Percentiles rank a stretch among this genome's conserved stretches.
These are phyloP conservation scores for Hedya salicella DNA, from an alignment of 2,888 invertebrate species.

Conservation along the genomic window DNA sequence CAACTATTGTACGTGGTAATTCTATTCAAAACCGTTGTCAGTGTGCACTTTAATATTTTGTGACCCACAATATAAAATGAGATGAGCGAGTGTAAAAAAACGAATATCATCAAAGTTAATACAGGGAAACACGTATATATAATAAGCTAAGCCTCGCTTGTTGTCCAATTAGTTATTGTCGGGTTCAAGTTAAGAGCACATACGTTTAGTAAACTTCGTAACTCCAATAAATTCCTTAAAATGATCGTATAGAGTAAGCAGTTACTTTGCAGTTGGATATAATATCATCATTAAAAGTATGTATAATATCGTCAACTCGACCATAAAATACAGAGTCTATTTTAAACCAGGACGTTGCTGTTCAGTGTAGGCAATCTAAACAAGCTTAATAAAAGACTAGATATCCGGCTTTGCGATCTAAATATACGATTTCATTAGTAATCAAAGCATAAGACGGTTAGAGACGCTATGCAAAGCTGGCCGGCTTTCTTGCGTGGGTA, in stretches of 20 bases:
- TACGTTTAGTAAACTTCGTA: no score
- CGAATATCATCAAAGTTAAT: no score
- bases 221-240: no score
- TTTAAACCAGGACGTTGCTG: background rate
- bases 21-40: conserved; percentile 6
- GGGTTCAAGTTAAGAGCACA: no score
- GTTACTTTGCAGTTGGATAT: no score
- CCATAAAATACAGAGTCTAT: background rate
- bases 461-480: conserved; percentile 23
- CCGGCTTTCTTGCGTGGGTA: conserved; percentile 15
- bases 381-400: conserved; percentile 19
- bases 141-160: no score
- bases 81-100: no score
- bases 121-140: no score
- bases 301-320: no score
- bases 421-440: conserved; percentile 28
- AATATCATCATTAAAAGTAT: no score
- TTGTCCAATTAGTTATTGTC: no score
- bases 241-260: no score
- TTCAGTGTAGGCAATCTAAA: conserved; percentile 15
- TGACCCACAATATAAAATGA: background rate
- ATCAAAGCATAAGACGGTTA: background rate
- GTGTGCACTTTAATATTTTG: background rate
- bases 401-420: conserved; percentile 21
- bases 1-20: conserved; percentile 17